phyloP scores from a whole-genome alignment of 2,888 invertebrate genomes.

The Agrotis puta region DNA sequence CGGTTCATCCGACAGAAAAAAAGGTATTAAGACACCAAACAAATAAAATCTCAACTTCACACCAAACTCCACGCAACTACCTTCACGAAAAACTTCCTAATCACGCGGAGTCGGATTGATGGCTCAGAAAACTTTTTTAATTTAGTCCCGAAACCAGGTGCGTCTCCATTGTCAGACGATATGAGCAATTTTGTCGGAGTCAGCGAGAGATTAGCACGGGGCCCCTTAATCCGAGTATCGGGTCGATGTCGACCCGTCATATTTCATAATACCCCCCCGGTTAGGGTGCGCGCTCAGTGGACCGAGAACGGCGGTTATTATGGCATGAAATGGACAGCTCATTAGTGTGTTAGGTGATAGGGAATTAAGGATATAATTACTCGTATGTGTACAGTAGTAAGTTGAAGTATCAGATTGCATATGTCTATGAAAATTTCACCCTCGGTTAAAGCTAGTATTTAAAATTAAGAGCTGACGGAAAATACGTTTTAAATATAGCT shows the following conservation, averaged over 20 bases:
- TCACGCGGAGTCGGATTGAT: conserved; percentile 66
- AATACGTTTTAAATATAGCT: too few species aligned
- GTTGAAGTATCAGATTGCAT: background rate
- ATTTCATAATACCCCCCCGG: conserved; percentile 80
- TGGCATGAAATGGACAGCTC: conserved; percentile 38
- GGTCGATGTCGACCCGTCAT: conserved; percentile 79
- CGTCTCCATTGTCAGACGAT: conserved; percentile 76
- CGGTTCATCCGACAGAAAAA: background rate
- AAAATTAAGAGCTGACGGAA: too few species aligned
- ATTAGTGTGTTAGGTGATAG: conserved; percentile 36
- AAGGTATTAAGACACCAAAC: conserved; percentile 35
- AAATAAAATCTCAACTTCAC: conserved; percentile 54
- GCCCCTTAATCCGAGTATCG: conserved; percentile 80
- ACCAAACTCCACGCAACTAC: conserved; percentile 57
- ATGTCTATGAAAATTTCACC: background rate
- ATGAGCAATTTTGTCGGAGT: conserved; percentile 80
- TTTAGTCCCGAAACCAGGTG: conserved; percentile 75
- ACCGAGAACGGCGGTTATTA: conserved; percentile 48
- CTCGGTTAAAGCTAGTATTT: too few species aligned
- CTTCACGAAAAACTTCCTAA: conserved; percentile 61
- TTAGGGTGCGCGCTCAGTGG: conserved; percentile 59
- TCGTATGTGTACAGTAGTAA: background rate
- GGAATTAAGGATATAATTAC: conserved; percentile 20
- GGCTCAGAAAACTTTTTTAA: conserved; percentile 75
- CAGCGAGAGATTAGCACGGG: conserved; percentile 80